Evolutionary conservation across 37 sponge, comb jelly and placozoan species (phyloP), one percentile per base, ranked within the genome.

Genomic region (Aplysina aerophoba): DNA sequence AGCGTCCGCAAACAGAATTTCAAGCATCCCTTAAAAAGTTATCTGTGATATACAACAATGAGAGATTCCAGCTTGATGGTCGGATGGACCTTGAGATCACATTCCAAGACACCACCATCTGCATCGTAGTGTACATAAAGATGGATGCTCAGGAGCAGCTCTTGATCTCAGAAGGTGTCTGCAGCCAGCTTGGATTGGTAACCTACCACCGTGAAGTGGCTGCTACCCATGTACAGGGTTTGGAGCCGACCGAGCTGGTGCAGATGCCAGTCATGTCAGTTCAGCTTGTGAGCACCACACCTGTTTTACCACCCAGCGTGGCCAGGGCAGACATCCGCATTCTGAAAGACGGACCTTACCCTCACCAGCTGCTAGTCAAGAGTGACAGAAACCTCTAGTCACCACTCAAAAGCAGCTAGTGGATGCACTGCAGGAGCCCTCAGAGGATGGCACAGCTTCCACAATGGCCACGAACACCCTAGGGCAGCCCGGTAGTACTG

Each of bases 41-140:
- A 38, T 67, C 81, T 33, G 16, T 28, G 19, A 68, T 57, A 15
- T 89, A 89, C 60, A 81, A 86, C 37, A 24, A 58, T 21, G 25
- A 58, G 38, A 21, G 31, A 33, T 90, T 90, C 39, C 67, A 58
- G 25, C 40, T 86, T 40, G 80, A 90, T 58, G 91, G 91, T 31
- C 41, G 83, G 8, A 73, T 90, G 87, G 83, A 90, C 59, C 59
- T 90, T 16, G 91, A 90, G 33, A 86, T 90, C 37, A 55, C 75
- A 3, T 90, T 90, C 28, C 36, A 81, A 24, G 90, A 64, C 37
- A 85, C 54, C 13, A 61, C 86, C 22, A 80, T 85, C 27, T 41
- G 8, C 25, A 89, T 85, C 0, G 68, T 61, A 24, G 73, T 88
- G 22, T 88, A 88, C 40, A 0, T 89, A 1, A 89, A 89, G 85